Conservation (phyloP, 1,140 invertebrate species). For the Reticulitermes speratus region DNA sequence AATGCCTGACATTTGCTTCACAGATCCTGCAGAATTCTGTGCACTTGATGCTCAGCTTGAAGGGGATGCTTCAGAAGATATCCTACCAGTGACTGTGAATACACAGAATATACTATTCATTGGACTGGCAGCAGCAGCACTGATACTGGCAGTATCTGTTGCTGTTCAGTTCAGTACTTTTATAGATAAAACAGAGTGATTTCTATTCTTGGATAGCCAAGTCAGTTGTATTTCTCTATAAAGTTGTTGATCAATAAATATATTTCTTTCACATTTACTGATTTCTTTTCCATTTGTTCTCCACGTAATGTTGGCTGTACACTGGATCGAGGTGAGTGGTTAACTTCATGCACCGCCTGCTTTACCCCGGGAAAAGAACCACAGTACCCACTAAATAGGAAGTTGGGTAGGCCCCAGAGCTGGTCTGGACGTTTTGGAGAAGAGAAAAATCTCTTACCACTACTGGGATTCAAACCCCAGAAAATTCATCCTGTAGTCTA, state of each 20-base stretch:
- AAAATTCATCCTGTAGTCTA: too few relatives aligned
- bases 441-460: too few relatives aligned
- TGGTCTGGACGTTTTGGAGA: too few relatives aligned
- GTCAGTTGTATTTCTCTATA: background rate
- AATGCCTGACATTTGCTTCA: conserved; percentile 36
- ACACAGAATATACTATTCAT: conserved; percentile 55
- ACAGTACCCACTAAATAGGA: too few relatives aligned
- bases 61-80: conserved; percentile 53
- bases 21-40: conserved; percentile 64
- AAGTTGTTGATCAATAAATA: background rate
- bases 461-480: too few relatives aligned
- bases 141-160: conserved; percentile 59
- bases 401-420: too few relatives aligned
- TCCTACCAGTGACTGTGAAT: conserved; percentile 49
- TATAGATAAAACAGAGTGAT: conserved; percentile 29
- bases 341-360: too few relatives aligned
- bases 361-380: too few relatives aligned
- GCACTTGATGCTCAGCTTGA: conserved; percentile 52
- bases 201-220: background rate
- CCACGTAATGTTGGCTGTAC: too few relatives aligned
- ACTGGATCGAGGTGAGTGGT: too few relatives aligned
- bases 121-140: conserved; percentile 54
- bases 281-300: too few relatives aligned
- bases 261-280: background rate
- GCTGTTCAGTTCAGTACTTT: conserved; percentile 51